Percentiles rank a stretch among this genome's conserved stretches.
These are phyloP conservation scores for Drosophila paramelanica DNA, from an alignment of 2,888 invertebrate genomes.

Conservation along the genomic window DNA sequence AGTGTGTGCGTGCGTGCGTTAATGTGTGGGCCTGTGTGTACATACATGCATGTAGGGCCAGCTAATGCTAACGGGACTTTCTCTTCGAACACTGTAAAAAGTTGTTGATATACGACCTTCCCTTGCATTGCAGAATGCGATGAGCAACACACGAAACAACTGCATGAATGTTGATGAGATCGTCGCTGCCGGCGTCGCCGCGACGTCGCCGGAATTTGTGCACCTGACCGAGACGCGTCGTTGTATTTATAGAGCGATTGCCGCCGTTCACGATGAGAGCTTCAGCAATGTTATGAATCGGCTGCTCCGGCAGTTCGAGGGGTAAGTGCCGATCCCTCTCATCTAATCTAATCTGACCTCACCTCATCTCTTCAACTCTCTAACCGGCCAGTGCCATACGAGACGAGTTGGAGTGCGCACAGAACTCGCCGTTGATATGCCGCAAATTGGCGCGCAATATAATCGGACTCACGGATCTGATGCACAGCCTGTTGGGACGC, in stretches of 20 bases:
- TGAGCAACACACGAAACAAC: conserved; percentile 40
- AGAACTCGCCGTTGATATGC: conserved; percentile 49
- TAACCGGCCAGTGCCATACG: conserved; percentile 58
- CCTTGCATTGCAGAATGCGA: conserved; percentile 41
- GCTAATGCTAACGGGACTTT: conserved; percentile 57
- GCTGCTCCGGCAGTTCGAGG: conserved; percentile 59
- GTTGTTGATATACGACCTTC: conserved; percentile 32
- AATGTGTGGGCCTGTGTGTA: neutral
- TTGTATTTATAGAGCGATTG: conserved; percentile 66
- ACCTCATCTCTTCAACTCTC: neutral
- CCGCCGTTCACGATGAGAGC: conserved; percentile 61
- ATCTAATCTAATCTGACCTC: conserved; percentile 3
- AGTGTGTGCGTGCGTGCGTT: conserved; percentile 10
- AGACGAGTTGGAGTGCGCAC: conserved; percentile 54
- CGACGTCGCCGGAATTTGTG: conserved; percentile 51
- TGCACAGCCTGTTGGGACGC: conserved; percentile 43
- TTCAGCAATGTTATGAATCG: conserved; percentile 56
- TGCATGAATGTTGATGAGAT: conserved; percentile 43
- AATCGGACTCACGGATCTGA: conserved; percentile 55
- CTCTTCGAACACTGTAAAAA: conserved; percentile 31
- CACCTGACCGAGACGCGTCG: conserved; percentile 59
- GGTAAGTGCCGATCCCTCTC: conserved; percentile 39
- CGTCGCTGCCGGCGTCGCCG: conserved; percentile 14
- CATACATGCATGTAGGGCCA: conserved; percentile 18
- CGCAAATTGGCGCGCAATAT: conserved; percentile 63